These are phyloP conservation scores for Colinus virginianus DNA, from an alignment of 2,113 vertebrate genomes.

Conservation along the genomic window DNA sequence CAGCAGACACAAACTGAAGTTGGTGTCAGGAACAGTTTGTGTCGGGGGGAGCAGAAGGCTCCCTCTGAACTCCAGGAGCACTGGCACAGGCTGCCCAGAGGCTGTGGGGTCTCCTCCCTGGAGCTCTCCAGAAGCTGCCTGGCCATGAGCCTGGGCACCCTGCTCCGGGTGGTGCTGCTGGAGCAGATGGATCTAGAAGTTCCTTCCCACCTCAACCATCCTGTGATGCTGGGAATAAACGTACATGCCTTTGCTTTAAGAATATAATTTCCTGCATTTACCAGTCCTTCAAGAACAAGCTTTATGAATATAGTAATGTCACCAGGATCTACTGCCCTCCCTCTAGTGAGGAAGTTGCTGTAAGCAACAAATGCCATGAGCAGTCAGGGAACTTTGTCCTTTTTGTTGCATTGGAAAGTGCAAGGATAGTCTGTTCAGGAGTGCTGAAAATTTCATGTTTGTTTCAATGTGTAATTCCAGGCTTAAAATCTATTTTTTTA, in stretches of 20 bases:
- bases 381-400: neutral
- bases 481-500: neutral
- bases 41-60: neutral
- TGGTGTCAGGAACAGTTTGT: too few relatives aligned
- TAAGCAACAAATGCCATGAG: neutral
- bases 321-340: neutral
- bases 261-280: neutral
- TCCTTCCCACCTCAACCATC: neutral
- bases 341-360: fast-evolving
- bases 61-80: neutral
- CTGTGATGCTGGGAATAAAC: neutral
- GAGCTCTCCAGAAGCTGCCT: too few relatives aligned
- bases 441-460: neutral
- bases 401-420: conserved; percentile 28
- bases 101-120: neutral
- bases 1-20: neutral
- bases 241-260: neutral
- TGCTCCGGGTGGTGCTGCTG: neutral
- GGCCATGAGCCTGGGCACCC: neutral
- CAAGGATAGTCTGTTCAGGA: neutral
- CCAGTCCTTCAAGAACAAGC: neutral
- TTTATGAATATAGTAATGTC: neutral
- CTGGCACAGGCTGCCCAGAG: neutral
- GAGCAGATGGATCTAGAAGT: neutral
- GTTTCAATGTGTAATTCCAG: neutral